A percentile compares a stretch with the other conserved stretches of the same genome.
Conservation (phyloP, 1,140 invertebrate genomes). For the Euwallacea fornicatus region DNA sequence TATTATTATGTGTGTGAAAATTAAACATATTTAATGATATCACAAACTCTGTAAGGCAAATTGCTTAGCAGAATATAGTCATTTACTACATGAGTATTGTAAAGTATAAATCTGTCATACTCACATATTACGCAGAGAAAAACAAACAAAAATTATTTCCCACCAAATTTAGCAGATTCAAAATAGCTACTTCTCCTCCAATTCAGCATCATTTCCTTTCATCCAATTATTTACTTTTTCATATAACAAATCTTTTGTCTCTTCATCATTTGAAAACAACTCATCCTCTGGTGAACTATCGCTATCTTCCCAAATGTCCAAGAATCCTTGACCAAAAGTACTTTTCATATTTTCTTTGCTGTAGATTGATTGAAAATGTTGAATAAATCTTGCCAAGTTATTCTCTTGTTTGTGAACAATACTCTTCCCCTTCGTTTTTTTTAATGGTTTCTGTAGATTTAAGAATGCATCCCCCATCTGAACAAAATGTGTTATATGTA, state of each 20-base stretch:
- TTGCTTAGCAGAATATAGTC: too few species aligned
- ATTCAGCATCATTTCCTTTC: background rate
- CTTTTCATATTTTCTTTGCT: conserved; percentile 24
- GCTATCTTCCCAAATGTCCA: conserved; percentile 28
- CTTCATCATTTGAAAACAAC: background rate
- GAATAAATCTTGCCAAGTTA: conserved; percentile 16
- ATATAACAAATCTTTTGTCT: conserved; percentile 11
- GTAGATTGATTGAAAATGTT: conserved; percentile 20
- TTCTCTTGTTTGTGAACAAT: background rate
- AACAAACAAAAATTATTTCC: background rate
- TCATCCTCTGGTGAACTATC: conserved; percentile 14
- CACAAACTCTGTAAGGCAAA: too few species aligned
- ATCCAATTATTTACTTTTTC: conserved; percentile 34
- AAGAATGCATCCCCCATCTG: conserved; percentile 25
- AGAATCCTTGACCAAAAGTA: conserved; percentile 22
- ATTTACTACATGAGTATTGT: too few species aligned
- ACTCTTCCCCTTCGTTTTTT: background rate
- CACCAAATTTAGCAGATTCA: too few species aligned
- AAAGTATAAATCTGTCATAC: too few species aligned
- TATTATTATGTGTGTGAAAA: too few species aligned
- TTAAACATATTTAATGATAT: too few species aligned
- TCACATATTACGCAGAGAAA: too few species aligned
- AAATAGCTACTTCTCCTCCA: background rate
- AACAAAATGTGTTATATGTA: conserved; percentile 29
- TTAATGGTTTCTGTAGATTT: conserved; percentile 8